Evolutionary conservation across 2,113 vertebrate genomes (phyloP), one percentile per base, ranked within the genome.

Genomic region (Hemichromis elongatus): DNA sequence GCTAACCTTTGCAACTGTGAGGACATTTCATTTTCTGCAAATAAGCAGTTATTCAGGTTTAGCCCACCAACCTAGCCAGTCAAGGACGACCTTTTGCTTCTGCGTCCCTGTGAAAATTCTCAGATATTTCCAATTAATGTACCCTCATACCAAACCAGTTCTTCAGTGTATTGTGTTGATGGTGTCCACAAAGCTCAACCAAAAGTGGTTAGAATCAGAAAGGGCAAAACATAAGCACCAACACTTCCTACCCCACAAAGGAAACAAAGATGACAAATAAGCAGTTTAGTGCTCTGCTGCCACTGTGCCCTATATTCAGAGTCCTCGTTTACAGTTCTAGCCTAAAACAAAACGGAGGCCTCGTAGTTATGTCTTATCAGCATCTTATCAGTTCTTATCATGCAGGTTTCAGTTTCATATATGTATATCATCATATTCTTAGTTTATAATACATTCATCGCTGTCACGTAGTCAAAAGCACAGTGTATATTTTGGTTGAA

Each of bases 121-220:
- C 82, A 85, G 52, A 87, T 82, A 90, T 85, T 90, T 88, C 56
- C 54, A 88, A 83, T 88, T 81, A 55, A 19, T 54, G 63, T 28
- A 18, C 53, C 85, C 30, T 70, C 77, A 77, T 87, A 81, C 63
- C 40, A 92, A 92, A 94, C 89, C 81, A 85, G 93, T 94, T 92
- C 68, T 78, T 77, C 78, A 2, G 77, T 77, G 80, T 59, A 79
- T 35, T 28, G 5, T 90, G 83, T 92, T 92, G 89, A 85, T 53
- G 33, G 83, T 92, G 87, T 94, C 92, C 84, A 94, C 92, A 94
- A 52, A 86, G 28, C 91, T 90, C 85, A 89, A 84, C 66, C 81
- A 63, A 53, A 83, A 87, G 68, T 56, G 14, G 2, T 86, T 68
- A 83, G 82, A 40, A 83, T 59, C 14, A 63, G 75, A 53, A 77